Evolutionary conservation across 2,888 invertebrate genomes (phyloP), one percentile per base, ranked within the genome.

Genomic region (Papilio demoleus): DNA sequence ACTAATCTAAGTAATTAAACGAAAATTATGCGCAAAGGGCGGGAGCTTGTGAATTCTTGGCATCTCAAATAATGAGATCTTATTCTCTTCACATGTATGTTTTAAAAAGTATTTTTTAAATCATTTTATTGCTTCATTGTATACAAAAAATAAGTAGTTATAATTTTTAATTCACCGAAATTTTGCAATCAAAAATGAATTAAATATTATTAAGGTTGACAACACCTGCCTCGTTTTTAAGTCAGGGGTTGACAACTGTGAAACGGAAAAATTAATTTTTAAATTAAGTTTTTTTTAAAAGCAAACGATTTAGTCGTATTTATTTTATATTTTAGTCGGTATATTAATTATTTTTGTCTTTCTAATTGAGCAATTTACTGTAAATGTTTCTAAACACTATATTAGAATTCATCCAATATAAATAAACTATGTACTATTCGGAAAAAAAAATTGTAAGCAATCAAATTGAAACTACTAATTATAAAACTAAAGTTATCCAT

Each of bases 291-390:
- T 50, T 24, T 4, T 24, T 24, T 50, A 4, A 0, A 50, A 50
- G 50, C 24, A 50, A 50, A 50, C 5, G 24, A 4, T 24, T 24
- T 14, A 8, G 14, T 50, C 27, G n/a, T 47, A 47, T 47, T 22
- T 47, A 11, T 12, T 47, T 5, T 31, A 31, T 4, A 31, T 31
- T 4, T 31, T 42, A 42, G 11, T 8, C 6, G 14, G 19, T 6
- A 31, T n/a, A 19, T 11, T 4, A 19, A 74, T 61, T 68, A 67
- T 71, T 75, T 56, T 74, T 72, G 75, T 75, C 75, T 77, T 73
- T 73, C 19, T 72, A 79, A 77, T 88, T 90, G 89, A 90, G 89
- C 89, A 83, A 83, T 74, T 78, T 75, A 74, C 66, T 72, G n/a
- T 74, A 71, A 61, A 56, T 71, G 74, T 75, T 77, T 72, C 70